Conservation (phyloP, 2,797 vertebrate species). For the Enoplosus armatus region DNA sequence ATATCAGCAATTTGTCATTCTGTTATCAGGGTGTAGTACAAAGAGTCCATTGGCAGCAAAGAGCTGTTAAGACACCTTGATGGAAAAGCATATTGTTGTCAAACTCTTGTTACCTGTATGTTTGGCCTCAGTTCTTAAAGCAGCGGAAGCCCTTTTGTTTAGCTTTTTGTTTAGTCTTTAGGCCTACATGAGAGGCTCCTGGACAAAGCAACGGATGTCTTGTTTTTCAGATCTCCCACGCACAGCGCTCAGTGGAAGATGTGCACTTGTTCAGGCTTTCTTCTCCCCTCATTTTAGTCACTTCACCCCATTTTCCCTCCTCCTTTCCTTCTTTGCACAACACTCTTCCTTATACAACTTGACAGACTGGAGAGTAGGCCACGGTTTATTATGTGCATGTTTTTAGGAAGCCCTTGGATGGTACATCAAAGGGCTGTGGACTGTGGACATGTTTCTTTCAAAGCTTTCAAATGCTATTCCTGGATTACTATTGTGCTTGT, state of each 20-base stretch:
- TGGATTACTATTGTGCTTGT: slow-evolving; percentile 50
- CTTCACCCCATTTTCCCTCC: not conserved
- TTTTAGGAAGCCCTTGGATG: slow-evolving; percentile 38
- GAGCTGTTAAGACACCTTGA: slow-evolving; percentile 3
- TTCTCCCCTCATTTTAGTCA: slow-evolving; percentile 23
- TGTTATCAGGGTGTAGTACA: slow-evolving; percentile 7
- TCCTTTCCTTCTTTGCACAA: not conserved
- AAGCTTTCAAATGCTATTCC: slow-evolving; percentile 54
- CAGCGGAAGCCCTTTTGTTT: slow-evolving; percentile 17
- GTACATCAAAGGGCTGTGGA: slow-evolving; percentile 35
- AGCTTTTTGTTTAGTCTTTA: not conserved
- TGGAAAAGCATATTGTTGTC: slow-evolving; percentile 12
- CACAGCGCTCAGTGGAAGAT: slow-evolving; percentile 20
- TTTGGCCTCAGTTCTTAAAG: slow-evolving; percentile 15
- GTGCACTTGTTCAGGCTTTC: slow-evolving; percentile 28
- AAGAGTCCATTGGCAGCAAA: slow-evolving; percentile 5
- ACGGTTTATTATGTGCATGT: slow-evolving; percentile 35
- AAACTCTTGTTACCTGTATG: slow-evolving; percentile 21
- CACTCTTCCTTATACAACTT: slow-evolving; percentile 13
- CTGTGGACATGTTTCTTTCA: slow-evolving; percentile 23
- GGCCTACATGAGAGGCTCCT: not conserved
- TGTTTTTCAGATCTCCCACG: slow-evolving; percentile 34
- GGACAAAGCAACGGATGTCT: slow-evolving; percentile 43
- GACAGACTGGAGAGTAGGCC: slow-evolving; percentile 19
- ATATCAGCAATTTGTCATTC: slow-evolving; percentile 11